Percentiles rank a stretch among this genome's conserved stretches.
Evolutionary conservation across 30 jellyfish, hydroid and myxozoan genomes (phyloP).

Genomic region (Cassiopea xamachana): DNA sequence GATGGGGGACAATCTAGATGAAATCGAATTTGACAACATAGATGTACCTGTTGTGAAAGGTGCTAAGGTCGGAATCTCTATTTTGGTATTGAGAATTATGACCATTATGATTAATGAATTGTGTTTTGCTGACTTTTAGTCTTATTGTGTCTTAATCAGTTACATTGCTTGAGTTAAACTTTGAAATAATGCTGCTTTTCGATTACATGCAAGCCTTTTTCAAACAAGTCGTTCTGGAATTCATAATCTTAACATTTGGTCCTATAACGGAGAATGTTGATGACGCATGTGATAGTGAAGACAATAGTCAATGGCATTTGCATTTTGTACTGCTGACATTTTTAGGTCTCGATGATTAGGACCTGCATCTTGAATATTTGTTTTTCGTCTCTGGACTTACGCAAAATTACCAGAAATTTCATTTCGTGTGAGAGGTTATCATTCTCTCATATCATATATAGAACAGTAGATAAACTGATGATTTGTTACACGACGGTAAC

Average conservation of each 20-base stretch:
- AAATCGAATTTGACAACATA: not conserved
- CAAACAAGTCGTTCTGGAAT: too few species aligned
- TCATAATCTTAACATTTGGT: not conserved
- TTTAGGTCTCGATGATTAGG: not conserved
- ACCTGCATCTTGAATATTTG: conserved; percentile 1
- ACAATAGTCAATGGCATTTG: not conserved
- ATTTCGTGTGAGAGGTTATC: not conserved
- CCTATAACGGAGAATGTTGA: not conserved
- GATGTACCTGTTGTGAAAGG: not conserved
- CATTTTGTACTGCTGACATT: not conserved
- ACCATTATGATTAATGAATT: too few species aligned
- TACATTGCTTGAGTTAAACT: too few species aligned
- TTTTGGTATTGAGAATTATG: too few species aligned
- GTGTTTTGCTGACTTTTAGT: too few species aligned
- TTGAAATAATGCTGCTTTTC: too few species aligned
- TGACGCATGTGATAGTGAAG: not conserved
- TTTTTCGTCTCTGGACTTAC: not conserved
- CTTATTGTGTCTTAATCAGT: too few species aligned
- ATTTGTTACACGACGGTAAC: not conserved
- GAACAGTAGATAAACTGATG: not conserved
- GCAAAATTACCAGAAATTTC: not conserved
- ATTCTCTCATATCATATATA: not conserved
- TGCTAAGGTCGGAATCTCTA: not conserved
- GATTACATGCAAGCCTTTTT: too few species aligned
- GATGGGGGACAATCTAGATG: not conserved